Evolutionary conservation across 30 jellyfish, hydroid and myxozoan species (phyloP), one percentile per base, ranked within the genome.

Genomic region (Chrysaora quinquecirrha): DNA sequence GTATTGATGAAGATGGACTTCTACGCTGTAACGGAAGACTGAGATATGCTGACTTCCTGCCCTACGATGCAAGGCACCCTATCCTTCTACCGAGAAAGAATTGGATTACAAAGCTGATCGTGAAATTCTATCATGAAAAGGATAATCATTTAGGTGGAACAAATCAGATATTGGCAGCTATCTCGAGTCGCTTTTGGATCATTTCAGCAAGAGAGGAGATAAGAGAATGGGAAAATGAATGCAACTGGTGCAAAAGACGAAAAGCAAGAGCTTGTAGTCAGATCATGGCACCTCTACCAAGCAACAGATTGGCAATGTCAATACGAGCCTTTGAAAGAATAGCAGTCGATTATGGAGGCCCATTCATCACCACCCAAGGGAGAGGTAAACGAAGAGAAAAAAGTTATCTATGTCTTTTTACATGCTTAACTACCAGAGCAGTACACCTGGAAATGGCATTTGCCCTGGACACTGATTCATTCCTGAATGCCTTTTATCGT

Each of bases 311-410:
- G 10, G 69, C 71, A 56, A 0, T 77, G 25, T 33, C 93, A 34
- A n/a, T 38, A 48, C 75, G 75, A 31, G 96, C 88, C 10, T 87
- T 87, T 34, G 73, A 16, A 67, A 65, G 82, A 76, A 65, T 38
- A 25, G 83, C 92, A 16, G 82, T 87, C 3, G 91, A 87, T 52
- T 87, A 18, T 77, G 93, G 69, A 4, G 96, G 93, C 20, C 87
- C 91, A 22, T 77, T 87, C 64, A 31, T 64, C 11, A 87, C 82
- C 58, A 63, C 62, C 23, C 75, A 70, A 76, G 96, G 93, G 48
- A 50, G 85, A 68, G 87, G 83, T 22, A 76, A 48, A 32, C n/a
- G 1, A 12, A 76, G 74, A 46, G 60, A 75, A 3, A 87, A 78
- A 48, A 62, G 88, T 19, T 78, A 71, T 43, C 28, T 64, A 34